Evolutionary conservation across 2,888 invertebrate species (phyloP), one percentile per base, ranked within the genome.

Genomic region (Abrostola triplasia): DNA sequence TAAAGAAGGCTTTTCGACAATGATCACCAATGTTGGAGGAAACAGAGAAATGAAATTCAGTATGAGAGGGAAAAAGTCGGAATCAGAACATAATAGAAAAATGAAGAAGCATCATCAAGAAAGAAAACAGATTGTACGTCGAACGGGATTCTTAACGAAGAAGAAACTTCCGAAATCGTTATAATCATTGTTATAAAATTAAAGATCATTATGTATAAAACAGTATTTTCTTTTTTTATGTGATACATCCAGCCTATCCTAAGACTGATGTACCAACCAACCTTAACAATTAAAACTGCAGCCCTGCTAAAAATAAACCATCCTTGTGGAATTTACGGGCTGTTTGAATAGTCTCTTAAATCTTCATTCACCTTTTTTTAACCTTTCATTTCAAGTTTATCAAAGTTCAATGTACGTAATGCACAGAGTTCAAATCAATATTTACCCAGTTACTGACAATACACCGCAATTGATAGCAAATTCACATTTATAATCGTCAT

Each of bases 11-110:
- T 91, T 92, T 41, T 88, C 91, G 1, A 93, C 84, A 57, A 90
- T 81, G 87, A 95, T 80, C 88, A 93, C 87, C 82, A 96, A 82
- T 82, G 95, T 72, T 92, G 97, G 78, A 91, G 97, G 98, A 49
- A 98, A 97, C 86, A 95, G 96, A 58, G 97, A 98, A 92, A 97
- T 98, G 97, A 97, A 96, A 24, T 98, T 98, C 82, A 95, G 95
- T 5, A 95, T 96, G 80, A 92, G 95, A 74, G 95, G 95, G 73
- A 93, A 94, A 70, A 95, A 95, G 70, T 89, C 92, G 12, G 94
- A 95, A 67, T 92, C 91, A 0, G 95, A 95, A 42, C 95, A 92
- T 72, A 93, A 95, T 24, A 96, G 96, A 74, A 95, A 95, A 79
- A 96, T 95, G 84, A 96, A 95, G 71, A 96, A 95, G 80, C 97